Evolutionary conservation across 2,113 vertebrate species (phyloP), one percentile per base, ranked within the genome.

Genomic region (Dermatemys mawii): DNA sequence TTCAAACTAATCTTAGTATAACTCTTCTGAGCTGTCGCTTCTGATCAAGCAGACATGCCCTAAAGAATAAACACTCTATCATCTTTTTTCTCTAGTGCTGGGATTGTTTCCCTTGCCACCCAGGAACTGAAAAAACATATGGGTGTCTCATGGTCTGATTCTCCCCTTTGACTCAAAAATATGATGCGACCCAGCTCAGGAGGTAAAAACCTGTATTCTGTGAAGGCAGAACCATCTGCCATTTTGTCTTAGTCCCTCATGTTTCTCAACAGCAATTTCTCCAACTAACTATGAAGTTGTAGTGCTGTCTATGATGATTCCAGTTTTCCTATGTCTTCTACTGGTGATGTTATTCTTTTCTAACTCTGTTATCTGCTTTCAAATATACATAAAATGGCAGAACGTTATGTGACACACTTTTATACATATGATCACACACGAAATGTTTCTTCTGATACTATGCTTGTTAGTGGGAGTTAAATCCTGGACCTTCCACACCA

Each of bases 261-360:
- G 24, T 50, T 46, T 86, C 63, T 86, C 26, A 76, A 29, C 6
- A 86, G 80, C 26, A 89, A 1, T 79, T 87, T 41, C 51, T 86
- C 51, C 80, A 93, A 81, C 83, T 92, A 87, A 93, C 50, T 90
- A 54, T 73, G 63, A 51, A 76, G 19, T 38, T 87, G 63, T 53
- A 8, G 51, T 53, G 51, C 21, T 51, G 51, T 53, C 82, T 87
- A 54, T 92, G 80, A 24, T 41, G 16, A 22, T 17, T 38, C 53
- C 53, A 78, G 55, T n/a, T n/a, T n/a, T n/a, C n/a, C n/a, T n/a
- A n/a, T 53, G 51, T n/a, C 70, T 63, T 76, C 78, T 49, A 14
- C 81, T 86, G 78, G 76, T 90, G 51, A 76, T 13, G 55, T 82
- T 48, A 79, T 85, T 93, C 84, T 46, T 87, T 91, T 50, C 17